Evolutionary conservation across 2,797 vertebrate species (phyloP), one percentile per base, ranked within the genome.

Genomic region (Sebastes kiyomatsui): DNA sequence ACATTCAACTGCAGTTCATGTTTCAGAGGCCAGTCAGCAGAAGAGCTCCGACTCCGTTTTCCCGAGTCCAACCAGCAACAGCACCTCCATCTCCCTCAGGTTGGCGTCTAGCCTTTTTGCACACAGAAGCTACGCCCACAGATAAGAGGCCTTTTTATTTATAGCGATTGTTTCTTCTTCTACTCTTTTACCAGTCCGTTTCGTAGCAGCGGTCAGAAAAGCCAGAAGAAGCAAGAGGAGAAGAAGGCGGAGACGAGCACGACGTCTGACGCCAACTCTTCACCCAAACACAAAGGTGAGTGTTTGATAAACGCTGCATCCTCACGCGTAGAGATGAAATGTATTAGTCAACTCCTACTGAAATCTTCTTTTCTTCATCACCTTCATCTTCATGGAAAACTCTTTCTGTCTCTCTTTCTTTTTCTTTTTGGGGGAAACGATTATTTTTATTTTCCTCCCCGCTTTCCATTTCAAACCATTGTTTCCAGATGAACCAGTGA

Each of bases 11-110:
- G 42, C 32, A 4, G 13, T 77, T 11, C 60, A 11, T 74, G 11
- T 90, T 83, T n/a, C 82, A 99, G 98, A 99, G 75, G 98, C 98
- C 33, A 97, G 95, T 78, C 98, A 99, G 84, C 97, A 97, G 92
- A 97, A 97, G 83, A 96, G 92, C 55, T 90, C 96, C 3, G 98
- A 99, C 72, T 94, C 96, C 1, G 81, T 96, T 88, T 91, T 95
- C 90, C 88, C 88, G 1, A 91, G 88, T 80, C 88, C 92, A 68
- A 83, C 88, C 88, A 96, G 96, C 86, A 93, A 96, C 79, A 95
- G 94, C 3, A 64, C 90, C 1, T 92, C 96, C 2, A 84, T 95
- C 86, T 95, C 94, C 79, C 89, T 96, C 79, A 99, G 97, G 98
- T 97, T 54, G 86, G 91, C 62, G 25, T 32, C 55, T 0, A 1